Base-by-base conservation (phyloP, 1,140 invertebrate genomes). In the Drosophila sturtevanti region DNA sequence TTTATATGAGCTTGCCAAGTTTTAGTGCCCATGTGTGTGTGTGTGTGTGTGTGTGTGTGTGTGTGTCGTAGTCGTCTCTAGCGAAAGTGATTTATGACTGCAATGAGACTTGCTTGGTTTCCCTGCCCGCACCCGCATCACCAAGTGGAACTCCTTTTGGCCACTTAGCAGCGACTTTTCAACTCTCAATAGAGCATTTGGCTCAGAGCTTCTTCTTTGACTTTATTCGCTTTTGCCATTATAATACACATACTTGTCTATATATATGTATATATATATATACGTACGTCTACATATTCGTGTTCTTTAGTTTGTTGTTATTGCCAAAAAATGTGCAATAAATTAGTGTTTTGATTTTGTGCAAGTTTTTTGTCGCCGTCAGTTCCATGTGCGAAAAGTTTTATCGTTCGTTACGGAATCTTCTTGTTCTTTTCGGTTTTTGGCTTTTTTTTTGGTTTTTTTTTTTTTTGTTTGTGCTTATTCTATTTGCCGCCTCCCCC, bases 331-430 rank as follows among this genome's bases (percentile, higher is more conserved):
- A 86, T 79, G 75, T 82, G 84, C 84, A 89, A 89, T 87, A 87
- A 87, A 87, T 87, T 87, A 87, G 61, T 87, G 82, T 87, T 87
- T 89, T 87, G 82, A 87, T 87, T 87, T 89, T 89, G 74, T 76
- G 75, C 79, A 87, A 59, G 60, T 55, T 68, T 65, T 62, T 80
- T 84, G 81, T 85, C 81, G 81, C 81, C 81, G 71, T 75, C 70
- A 79, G 68, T 48, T 79, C 67, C 77, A 85, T 80, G 81, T 78
- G 73, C 67, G 54, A 60, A 87, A 89, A 79, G 72, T 87, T 87
- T 87, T 89, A 87, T 87, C 79, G 79, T 63, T 31, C 63, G 64
- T 31, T 60, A 51, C 58, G 22, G 4, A 56, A 59, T 59, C 48
- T 38, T 76, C 75, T 68, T 76, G 31, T 61, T n/a, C 52, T 44